Base-by-base conservation (phyloP, 2,888 invertebrate genomes). In the Thymelicus lineola region DNA sequence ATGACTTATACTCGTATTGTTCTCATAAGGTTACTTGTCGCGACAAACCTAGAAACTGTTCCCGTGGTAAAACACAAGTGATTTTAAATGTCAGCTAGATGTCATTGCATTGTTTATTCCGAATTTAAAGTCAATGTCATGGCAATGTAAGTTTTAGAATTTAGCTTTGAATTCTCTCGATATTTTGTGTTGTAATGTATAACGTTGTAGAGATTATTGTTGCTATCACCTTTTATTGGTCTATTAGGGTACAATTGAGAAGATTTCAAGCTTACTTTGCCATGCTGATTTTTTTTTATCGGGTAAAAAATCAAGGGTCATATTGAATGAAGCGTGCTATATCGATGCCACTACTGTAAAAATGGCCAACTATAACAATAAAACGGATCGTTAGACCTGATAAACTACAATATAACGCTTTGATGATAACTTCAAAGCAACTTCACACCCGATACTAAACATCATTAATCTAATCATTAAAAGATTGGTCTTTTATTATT, bases 401-500 rank as follows among this genome's bases (percentile, higher is more conserved):
- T 80, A 78, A 79, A 72, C 71, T 67, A 62, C 36, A 69, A 74
- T 71, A 58, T 57, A 72, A 75, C 74, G 75, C 72, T 74, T 75
- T 75, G 79, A 77, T 80, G 78, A 78, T 76, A 76, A 76, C 75
- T 75, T 77, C 75, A 78, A 78, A 76, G 75, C 75, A 73, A 66
- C 73, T 70, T 74, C 77, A 79, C 78, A 80, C 82, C 76, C 76
- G 74, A 79, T 77, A 76, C 75, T 79, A 82, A 75, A 83, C 83
- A 86, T 87, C 86, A 89, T 90, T 86, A 88, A 90, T 89, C 86
- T 85, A 80, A 84, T 85, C 83, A 82, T 78, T 86, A 88, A 85
- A 81, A 83, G 81, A 73, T 75, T 75, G 76, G 83, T 80, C 82
- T 77, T 77, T 79, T 75, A 77, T 79, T 76, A 82, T 20, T 14